A percentile compares a stretch with the other conserved stretches of the same genome.
phyloP scores from a whole-genome alignment of 2,113 vertebrate species.

The Tachysurus fulvidraco region DNA sequence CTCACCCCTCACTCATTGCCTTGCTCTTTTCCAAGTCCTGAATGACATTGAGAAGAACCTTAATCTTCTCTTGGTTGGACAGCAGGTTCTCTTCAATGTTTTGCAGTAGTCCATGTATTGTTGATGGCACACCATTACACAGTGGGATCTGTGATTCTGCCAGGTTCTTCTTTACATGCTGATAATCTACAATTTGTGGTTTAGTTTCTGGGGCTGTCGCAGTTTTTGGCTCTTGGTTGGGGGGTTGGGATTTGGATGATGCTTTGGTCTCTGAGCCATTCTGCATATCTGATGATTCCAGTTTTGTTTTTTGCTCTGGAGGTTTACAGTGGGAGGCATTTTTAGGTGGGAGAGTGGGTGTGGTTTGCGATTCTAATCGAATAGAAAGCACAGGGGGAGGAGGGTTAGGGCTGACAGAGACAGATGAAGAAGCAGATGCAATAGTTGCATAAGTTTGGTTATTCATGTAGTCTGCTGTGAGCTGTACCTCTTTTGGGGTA shows the following conservation, averaged over 20 bases:
- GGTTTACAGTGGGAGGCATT: constrained; percentile 41
- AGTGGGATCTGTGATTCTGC: constrained; percentile 62
- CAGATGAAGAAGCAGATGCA: constrained; percentile 10
- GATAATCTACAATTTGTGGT: constrained; percentile 10
- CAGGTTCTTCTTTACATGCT: not conserved
- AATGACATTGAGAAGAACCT: constrained; percentile 97
- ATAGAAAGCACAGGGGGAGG: constrained; percentile 41
- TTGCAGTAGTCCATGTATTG: constrained; percentile 85
- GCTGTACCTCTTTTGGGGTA: constrained; percentile 27
- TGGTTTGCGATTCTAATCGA: constrained; percentile 48
- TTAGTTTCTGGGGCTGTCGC: constrained; percentile 3
- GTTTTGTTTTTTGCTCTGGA: constrained; percentile 38
- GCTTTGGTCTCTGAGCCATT: constrained; percentile 52
- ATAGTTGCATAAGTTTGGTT: constrained; percentile 19
- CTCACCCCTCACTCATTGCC: constrained; percentile 94
- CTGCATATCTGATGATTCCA: constrained; percentile 49
- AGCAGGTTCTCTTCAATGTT: constrained; percentile 90
- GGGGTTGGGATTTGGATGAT: constrained; percentile 35
- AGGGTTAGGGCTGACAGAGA: constrained; percentile 43
- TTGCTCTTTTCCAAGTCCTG: constrained; percentile 97
- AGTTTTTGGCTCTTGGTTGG: constrained; percentile 11
- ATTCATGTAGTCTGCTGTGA: not conserved
- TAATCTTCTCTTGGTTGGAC: constrained; percentile 98
- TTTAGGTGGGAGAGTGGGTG: constrained; percentile 58
- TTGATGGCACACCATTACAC: constrained; percentile 73